Evolutionary conservation across 2,888 invertebrate genomes (phyloP).

Genomic region (Athrips mouffetella): DNA sequence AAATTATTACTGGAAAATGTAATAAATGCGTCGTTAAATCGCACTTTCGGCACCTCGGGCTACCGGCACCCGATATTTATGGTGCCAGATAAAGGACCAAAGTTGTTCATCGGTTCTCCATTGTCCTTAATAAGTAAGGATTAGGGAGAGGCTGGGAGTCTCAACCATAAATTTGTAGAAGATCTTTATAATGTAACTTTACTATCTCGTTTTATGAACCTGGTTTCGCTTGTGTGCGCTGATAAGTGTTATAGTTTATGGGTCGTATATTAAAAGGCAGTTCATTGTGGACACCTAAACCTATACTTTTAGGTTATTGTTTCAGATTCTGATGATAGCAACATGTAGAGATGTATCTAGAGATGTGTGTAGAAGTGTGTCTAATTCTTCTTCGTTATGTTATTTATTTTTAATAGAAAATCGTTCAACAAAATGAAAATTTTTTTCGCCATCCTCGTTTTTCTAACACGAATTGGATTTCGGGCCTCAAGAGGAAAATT

Average conservation of each 20-base stretch:
- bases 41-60: constrained; percentile 61
- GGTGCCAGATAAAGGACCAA: constrained; percentile 64
- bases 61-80: constrained; percentile 62
- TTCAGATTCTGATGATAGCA: no score
- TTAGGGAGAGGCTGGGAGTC: constrained; percentile 62
- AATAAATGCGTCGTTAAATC: constrained; percentile 58
- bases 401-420: no score
- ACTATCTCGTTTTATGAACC: constrained; percentile 57
- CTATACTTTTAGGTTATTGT: constrained; percentile 32
- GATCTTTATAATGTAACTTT: constrained; percentile 65
- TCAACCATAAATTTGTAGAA: constrained; percentile 61
- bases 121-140: constrained; percentile 77
- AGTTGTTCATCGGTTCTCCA: constrained; percentile 72
- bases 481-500: constrained; percentile 1
- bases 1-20: constrained; percentile 47
- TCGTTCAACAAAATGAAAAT: not conserved
- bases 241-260: constrained; percentile 68
- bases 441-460: not conserved
- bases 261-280: constrained; percentile 54
- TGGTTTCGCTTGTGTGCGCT: constrained; percentile 49
- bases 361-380: no score
- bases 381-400: no score
- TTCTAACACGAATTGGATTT: constrained; percentile 3
- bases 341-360: no score
- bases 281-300: constrained; percentile 47